phyloP scores from a whole-genome alignment of 2,888 invertebrate genomes.

The Lasioglossum marginatum region DNA sequence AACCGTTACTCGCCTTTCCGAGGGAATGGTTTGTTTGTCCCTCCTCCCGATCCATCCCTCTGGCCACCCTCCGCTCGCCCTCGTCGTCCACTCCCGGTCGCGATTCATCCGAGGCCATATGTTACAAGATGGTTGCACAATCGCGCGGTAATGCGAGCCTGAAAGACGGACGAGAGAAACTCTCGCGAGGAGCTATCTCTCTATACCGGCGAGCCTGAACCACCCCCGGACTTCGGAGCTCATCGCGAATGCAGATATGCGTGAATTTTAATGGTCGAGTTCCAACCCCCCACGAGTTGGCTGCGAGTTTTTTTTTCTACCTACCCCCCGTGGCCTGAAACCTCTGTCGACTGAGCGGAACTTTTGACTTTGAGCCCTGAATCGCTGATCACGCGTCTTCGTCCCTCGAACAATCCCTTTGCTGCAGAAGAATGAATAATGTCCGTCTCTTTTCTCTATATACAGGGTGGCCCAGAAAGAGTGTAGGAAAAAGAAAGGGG shows the following conservation, averaged over 20 bases:
- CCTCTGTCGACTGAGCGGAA: not conserved
- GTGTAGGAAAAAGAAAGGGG: no score
- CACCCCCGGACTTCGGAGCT: constrained; percentile 1
- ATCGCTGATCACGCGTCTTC: not conserved
- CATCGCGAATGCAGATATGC: constrained; percentile 6
- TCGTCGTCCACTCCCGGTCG: constrained; percentile 6
- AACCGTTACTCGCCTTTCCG: constrained; percentile 36
- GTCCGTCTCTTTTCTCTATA: not conserved
- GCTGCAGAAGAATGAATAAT: not conserved
- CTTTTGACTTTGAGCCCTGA: not conserved
- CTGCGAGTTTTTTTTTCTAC: not conserved
- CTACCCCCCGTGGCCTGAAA: not conserved
- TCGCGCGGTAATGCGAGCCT: constrained; percentile 15
- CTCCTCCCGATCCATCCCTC: not conserved
- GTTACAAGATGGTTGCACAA: constrained; percentile 28
- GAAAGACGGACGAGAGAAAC: constrained; percentile 15
- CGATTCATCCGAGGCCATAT: constrained; percentile 25
- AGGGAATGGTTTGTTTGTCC: constrained; percentile 39
- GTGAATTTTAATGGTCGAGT: constrained; percentile 21
- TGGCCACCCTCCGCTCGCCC: not conserved
- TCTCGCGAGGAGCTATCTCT: constrained; percentile 5
- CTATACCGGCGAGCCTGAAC: not conserved
- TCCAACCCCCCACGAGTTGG: not conserved
- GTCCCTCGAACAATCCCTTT: not conserved
- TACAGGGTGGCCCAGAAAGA: not conserved